Base-by-base conservation (phyloP, 2,113 vertebrate genomes). In the Sorex fumeus region DNA sequence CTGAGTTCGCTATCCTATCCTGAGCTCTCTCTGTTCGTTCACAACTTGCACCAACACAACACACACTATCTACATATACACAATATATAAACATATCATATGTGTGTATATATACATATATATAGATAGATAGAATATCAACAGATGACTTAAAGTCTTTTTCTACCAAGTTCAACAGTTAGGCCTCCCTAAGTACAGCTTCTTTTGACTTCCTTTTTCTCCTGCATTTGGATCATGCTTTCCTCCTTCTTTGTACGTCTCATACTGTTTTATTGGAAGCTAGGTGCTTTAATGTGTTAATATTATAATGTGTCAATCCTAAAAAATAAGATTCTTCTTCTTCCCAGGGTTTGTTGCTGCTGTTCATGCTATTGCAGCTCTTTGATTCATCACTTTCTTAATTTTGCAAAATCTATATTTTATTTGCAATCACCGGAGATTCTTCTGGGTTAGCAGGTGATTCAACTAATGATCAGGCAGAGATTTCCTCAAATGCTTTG, bases 201-300 rank as follows among this genome's bases (percentile, higher is more conserved):
- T 84, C 72, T 84, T 28, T 28, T 77, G 74, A 34, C 62, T 60
- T 60, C 62, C 53, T 84, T 66, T 40, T 78, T 50, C 71, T 88
- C 36, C 32, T 57, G 9, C 57, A 53, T 62, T 45, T 79, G 43
- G 6, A 16, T 40, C 8, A 12, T 50, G 13, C 47, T 53, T 79
- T 45, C 8, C 36, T 43, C n/a, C 71, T 78, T 64, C 32, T 84
- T 43, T 79, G 50, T 6, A 67, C 78, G 28, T 45, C n/a, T 70
- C 8, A 70, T 70, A 77, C 32, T 45, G 53, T 72, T 82, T 91
- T 43, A 9, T 40, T 79, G 27, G n/a, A 57, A 69, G 40, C 16
- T 23, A 28, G 16, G 2, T 78, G 78, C 76, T 60, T 84, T 72
- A 79, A 78, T 40, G 40, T 40, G 40, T 40, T 7, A 40, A 43